Evolutionary conservation across 1,140 invertebrate genomes (phyloP).

Genomic region (Trichonephila clavata): DNA sequence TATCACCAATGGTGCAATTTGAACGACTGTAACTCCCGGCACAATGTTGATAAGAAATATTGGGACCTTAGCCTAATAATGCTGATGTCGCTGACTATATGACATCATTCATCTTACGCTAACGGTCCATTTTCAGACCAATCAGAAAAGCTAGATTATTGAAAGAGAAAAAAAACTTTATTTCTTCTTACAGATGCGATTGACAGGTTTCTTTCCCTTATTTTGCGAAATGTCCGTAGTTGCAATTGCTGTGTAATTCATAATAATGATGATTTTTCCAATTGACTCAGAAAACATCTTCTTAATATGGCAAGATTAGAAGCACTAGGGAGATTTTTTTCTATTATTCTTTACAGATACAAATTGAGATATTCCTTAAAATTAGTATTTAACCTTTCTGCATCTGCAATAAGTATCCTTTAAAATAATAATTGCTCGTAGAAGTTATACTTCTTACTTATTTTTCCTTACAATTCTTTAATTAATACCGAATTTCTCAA

Average conservation of each 20-base stretch:
- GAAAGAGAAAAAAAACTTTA: conserved; percentile 12
- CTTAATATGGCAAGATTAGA: not conserved
- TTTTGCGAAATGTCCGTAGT: conserved; percentile 25
- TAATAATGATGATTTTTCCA: conserved; percentile 38
- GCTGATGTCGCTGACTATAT: conserved; percentile 40
- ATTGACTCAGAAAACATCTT: too few relatives aligned
- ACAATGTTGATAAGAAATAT: conserved; percentile 41
- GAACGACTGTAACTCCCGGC: not conserved
- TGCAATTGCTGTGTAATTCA: not conserved
- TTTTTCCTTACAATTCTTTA: too few relatives aligned
- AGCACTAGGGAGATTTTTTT: not conserved
- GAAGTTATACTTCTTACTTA: too few relatives aligned
- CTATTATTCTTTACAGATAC: not conserved
- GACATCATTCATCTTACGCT: conserved; percentile 36
- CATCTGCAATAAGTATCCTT: too few relatives aligned
- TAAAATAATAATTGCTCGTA: too few relatives aligned
- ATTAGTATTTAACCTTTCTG: too few relatives aligned
- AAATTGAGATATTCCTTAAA: too few relatives aligned
- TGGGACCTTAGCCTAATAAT: conserved; percentile 39
- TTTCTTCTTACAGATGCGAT: conserved; percentile 34
- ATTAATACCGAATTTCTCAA: too few relatives aligned
- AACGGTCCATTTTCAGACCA: conserved; percentile 39
- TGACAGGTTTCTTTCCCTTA: conserved; percentile 41
- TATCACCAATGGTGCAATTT: not conserved
- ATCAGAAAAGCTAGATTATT: not conserved